Percentiles rank a stretch among this genome's conserved stretches.
These are phyloP conservation scores for Tetramorium alpestre DNA, from an alignment of 1,140 invertebrate genomes.

Conservation along the genomic window DNA sequence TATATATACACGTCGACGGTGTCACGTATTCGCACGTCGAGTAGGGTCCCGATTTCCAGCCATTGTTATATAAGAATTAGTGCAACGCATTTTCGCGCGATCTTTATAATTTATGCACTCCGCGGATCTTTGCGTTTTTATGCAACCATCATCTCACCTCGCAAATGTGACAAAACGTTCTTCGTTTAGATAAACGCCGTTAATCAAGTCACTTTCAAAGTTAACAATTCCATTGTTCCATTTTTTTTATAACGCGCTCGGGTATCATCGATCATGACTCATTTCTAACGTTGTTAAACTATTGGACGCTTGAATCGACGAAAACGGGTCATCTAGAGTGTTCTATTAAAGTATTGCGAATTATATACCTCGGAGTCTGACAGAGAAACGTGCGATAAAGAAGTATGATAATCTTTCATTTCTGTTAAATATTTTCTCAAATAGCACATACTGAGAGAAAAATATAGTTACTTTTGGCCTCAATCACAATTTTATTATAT, in stretches of 20 bases:
- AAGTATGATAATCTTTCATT: not conserved
- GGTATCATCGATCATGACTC: not conserved
- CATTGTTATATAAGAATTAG: constrained; percentile 74
- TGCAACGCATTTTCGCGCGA: constrained; percentile 44
- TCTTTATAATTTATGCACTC: constrained; percentile 32
- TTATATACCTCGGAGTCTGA: constrained; percentile 49
- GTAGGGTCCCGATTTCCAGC: constrained; percentile 67
- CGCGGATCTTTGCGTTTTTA: not conserved
- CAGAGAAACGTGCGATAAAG: constrained; percentile 8
- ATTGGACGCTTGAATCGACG: constrained; percentile 44
- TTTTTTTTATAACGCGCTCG: constrained; percentile 7
- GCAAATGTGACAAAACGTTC: not conserved
- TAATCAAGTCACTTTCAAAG: not conserved
- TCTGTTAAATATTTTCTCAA: not conserved
- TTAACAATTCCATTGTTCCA: constrained; percentile 11
- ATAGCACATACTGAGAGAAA: no score
- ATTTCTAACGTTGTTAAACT: constrained; percentile 50
- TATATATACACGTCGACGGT: constrained; percentile 45
- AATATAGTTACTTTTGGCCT: no score
- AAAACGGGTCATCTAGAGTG: constrained; percentile 64
- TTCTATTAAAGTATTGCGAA: constrained; percentile 54
- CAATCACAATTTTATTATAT: no score
- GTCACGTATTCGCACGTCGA: constrained; percentile 67
- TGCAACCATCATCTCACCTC: not conserved
- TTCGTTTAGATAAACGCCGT: not conserved